Base-by-base conservation (phyloP, 2,113 vertebrate genomes). In the Coryphaenoides rupestris region DNA sequence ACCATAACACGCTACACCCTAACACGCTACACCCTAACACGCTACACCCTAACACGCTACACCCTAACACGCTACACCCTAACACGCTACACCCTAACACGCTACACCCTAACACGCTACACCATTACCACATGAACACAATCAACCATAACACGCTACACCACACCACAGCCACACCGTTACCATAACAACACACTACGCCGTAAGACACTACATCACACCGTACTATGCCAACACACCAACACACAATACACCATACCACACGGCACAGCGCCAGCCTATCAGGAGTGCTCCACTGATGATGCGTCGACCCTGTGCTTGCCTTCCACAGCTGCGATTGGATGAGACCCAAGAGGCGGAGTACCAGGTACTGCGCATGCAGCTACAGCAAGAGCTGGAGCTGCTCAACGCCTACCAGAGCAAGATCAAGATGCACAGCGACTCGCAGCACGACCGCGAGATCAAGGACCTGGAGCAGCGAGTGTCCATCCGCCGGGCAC, bases 351-450 rank as follows among this genome's bases (percentile, higher is more conserved):
- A 96, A 82, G 93, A 95, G 76, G 91, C 93, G 0, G 94, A 96
- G 80, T 94, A 95, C 70, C 93, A 95, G 87, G 92, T 92, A 19
- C 90, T 96, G 49, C 78, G 92, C 54, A 93, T 95, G 90, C 95
- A 95, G 86, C 91, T 95, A 76, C 95, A 96, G 65, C 94, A 96
- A 79, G 95, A 96, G 74, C 86, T 96, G 55, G 95, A 96, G 80
- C 88, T 96, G 66, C 93, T 96, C 7, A 95, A 95, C 12, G 95
- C 95, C 40, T 96, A 96, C 68, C 94, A 96, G 90, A 95, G 94
- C 81, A 96, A 96, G 76, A 96, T 96, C 87, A 95, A 96, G 89
- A 95, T 95, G 74, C 95, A 95, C 81, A 95, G 93, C 0, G 95
- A 95, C 75, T 87, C 92, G 0, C 94, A 95, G 75, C 95, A 96